Conservation (phyloP, 2,113 vertebrate species). For the Gasterosteus aculeatus region DNA sequence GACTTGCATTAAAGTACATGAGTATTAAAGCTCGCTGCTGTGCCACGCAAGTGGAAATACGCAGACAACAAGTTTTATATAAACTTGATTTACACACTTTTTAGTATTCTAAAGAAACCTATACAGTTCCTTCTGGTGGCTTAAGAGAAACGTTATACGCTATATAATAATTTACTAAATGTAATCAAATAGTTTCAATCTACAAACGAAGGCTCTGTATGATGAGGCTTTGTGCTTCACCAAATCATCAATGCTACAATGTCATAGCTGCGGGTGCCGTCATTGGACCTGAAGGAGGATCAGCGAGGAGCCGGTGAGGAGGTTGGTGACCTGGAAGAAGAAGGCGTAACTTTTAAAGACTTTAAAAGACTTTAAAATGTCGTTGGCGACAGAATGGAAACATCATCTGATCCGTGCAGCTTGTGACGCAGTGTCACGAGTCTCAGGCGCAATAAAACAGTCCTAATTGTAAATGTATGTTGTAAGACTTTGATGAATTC, state of each 20-base stretch:
- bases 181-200: neutral
- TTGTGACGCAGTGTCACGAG: slow-evolving; percentile 35
- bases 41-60: no score
- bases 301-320: slow-evolving; percentile 17
- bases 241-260: neutral
- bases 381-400: neutral
- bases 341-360: no score
- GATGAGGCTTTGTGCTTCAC: neutral
- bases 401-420: slow-evolving; percentile 31
- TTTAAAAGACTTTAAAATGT: neutral
- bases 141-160: no score
- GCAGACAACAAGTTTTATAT: no score
- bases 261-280: neutral
- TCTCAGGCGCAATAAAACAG: neutral
- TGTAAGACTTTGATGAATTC: neutral
- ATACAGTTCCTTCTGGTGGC: neutral
- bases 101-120: neutral
- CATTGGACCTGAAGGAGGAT: neutral
- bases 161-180: neutral
- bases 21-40: no score
- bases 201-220: neutral
- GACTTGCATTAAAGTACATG: no score
- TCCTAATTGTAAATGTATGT: neutral
- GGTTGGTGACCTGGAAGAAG: slow-evolving; percentile 24
- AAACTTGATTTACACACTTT: neutral